Conservation (phyloP, 35 echinoderm and acorn worm genomes). For the Ophioderma brevispina region DNA sequence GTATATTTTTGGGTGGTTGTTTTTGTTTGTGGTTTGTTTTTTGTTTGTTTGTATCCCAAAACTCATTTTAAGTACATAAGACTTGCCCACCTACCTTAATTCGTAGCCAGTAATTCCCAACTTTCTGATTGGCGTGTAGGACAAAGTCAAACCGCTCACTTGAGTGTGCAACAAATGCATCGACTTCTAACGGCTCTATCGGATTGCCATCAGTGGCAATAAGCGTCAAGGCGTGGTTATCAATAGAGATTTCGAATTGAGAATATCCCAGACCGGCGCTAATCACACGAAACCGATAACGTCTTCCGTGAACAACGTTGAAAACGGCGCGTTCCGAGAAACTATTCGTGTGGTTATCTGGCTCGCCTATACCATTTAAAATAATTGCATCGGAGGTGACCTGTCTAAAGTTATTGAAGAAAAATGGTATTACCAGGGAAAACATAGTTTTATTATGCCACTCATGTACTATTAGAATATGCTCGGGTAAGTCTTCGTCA, state of each 20-base stretch:
- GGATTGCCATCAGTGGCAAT: conserved; percentile 34
- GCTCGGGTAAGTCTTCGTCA: neutral
- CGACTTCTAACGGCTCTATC: neutral
- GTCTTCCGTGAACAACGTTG: neutral
- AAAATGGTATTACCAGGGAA: neutral
- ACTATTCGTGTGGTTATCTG: neutral
- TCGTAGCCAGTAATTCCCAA: neutral
- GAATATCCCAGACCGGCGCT: neutral
- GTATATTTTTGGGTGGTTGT: too few species aligned
- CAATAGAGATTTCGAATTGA: neutral
- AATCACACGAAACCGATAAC: conserved; percentile 37
- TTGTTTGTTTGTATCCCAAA: too few species aligned
- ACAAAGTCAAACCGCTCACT: conserved; percentile 20
- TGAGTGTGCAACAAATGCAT: neutral
- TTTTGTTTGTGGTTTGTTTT: too few species aligned
- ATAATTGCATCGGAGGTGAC: neutral
- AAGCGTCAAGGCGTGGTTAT: neutral
- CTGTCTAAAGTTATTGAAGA: neutral
- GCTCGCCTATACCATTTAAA: neutral
- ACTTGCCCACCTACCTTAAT: neutral
- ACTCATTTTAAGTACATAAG: too few species aligned
- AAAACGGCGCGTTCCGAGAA: neutral
- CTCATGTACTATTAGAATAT: neutral
- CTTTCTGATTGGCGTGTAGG: neutral
- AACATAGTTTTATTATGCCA: neutral